Evolutionary conservation across 1,140 invertebrate species (phyloP), one percentile per base, ranked within the genome.

Genomic region (Formica selysi): DNA sequence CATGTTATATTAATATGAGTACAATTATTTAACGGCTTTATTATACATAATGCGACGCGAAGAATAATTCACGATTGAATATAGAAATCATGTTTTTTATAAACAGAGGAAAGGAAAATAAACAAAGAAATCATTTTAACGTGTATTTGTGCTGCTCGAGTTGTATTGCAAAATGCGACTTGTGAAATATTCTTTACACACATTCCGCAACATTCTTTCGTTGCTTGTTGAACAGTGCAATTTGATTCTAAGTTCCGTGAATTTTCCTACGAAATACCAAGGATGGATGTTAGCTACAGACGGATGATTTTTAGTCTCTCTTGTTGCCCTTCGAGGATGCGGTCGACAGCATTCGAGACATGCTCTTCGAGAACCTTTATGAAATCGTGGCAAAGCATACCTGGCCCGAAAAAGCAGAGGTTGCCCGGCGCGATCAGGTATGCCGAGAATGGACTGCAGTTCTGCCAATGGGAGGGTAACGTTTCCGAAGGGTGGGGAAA

Each of bases 351-450:
- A 68, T 78, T 73, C 51, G 65, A 79, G 57, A 89, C 68, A 86
- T 86, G 68, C 68, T 19, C 61, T 74, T 38, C 57, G 16, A 16
- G n/a, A 22, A 41, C 36, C 62, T 86, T 86, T 81, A 71, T 64
- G 83, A 89, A 89, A 86, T 86, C 64, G 59, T 29, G 68, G 38
- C 81, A 67, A 86, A 85, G 71, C 86, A 84, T 76, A 87, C 59
- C 62, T 62, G 59, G 26, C 26, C 13, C 54, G 74, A 88, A 88
- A 74, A 88, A 79, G 87, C 87, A 62, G 84, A 76, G 68, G n/a
- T 74, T 64, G 44, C 59, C 29, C 71, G 65, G 51, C 73, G 88
- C 54, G 74, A 86, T 62, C 51, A 84, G 89, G 85, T 87, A 87
- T 84, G 88, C 38, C 32, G 74, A 36, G 85, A 90, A 87, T 84